These are phyloP conservation scores for Alethe castanea DNA, from an alignment of 2,113 vertebrate genomes.

Conservation along the genomic window DNA sequence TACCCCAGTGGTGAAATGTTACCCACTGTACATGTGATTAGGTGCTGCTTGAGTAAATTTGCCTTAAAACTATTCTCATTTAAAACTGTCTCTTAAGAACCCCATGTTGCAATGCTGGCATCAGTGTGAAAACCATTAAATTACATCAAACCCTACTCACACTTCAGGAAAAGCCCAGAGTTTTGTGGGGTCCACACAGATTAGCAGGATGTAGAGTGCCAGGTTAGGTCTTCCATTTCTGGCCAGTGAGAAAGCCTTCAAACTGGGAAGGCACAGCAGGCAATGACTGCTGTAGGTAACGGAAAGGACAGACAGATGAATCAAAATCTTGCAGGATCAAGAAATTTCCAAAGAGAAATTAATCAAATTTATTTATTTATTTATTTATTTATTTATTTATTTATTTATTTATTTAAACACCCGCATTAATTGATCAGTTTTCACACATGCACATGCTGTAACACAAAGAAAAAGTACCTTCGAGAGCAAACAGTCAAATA, in stretches of 20 bases:
- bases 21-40: not conserved
- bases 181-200: accelerated
- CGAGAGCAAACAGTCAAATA: not conserved
- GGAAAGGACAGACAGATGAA: not conserved
- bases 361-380: not conserved
- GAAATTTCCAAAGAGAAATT: not conserved
- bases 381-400: too few relatives aligned
- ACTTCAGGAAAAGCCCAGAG: not conserved
- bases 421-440: not conserved
- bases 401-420: not conserved
- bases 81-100: not conserved
- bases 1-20: not conserved
- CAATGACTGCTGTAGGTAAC: accelerated
- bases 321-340: not conserved
- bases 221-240: not conserved
- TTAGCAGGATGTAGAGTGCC: not conserved
- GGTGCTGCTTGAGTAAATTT: not conserved
- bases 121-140: not conserved
- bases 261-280: not conserved
- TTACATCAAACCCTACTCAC: not conserved
- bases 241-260: not conserved
- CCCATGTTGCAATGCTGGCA: accelerated
- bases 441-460: not conserved
- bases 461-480: not conserved
- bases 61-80: not conserved